Base-by-base conservation (phyloP, 1,140 invertebrate genomes). In the Drosophila tristis region DNA sequence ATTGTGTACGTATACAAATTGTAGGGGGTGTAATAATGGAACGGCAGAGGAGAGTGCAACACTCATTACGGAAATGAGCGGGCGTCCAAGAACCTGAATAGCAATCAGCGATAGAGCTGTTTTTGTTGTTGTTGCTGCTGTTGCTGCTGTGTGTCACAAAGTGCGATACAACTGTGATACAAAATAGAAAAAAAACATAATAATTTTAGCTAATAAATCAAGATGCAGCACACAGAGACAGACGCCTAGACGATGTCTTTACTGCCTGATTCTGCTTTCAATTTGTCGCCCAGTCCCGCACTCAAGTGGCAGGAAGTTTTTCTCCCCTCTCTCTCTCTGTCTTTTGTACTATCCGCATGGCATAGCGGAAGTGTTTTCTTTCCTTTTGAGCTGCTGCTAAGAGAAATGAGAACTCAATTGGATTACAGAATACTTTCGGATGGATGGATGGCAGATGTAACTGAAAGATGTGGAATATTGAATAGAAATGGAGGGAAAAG, bases 11-110 rank as follows among this genome's bases (percentile, higher is more conserved):
- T 49, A 57, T 13, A 76, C 48, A 58, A 16, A 1, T 3, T 47
- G 48, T 56, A 56, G 74, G 61, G 73, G 72, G 71, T 74, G 71
- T 74, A 71, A 60, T 45, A 45, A 59, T 29, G 16, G 13, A 26
- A 35, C 5, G 31, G 42, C 25, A 54, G 15, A 60, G 35, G 9
- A 57, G 39, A 66, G 39, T 73, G 59, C 54, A 73, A 63, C 35
- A 39, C 78, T 81, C 44, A 75, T 75, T 80, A 80, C 72, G 78
- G 76, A 78, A 81, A 64, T 76, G 51, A 26, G 42, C 49, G 43
- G 42, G 44, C 35, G 35, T 39, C 35, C 39, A 58, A 59, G 63
- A 79, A 67, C 48, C 16, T 31, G 51, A 39, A 39, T 39, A 9
- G 35, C 35, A 39, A 39, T 39, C 35, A 39, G 35, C 11, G 11